These are phyloP conservation scores for Heliconius hermathena DNA, from an alignment of 1,140 invertebrate genomes.

Conservation along the genomic window DNA sequence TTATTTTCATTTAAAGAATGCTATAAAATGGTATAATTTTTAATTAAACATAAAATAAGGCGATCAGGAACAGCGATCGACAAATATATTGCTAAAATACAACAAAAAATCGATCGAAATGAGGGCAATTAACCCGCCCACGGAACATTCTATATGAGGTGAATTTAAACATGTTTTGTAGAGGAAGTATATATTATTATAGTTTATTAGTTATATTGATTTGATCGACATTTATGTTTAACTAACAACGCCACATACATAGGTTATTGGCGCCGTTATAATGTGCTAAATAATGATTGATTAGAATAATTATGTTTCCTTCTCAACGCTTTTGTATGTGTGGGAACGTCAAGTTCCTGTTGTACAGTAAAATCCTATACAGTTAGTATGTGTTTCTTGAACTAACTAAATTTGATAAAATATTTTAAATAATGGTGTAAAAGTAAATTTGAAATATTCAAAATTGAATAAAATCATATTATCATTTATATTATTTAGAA, in stretches of 20 bases:
- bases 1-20: background rate
- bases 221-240: slow-evolving; percentile 28
- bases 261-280: slow-evolving; percentile 33
- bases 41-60: background rate
- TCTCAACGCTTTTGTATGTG: background rate
- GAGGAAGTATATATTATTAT: slow-evolving; percentile 26
- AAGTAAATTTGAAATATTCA: no score
- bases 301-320: background rate
- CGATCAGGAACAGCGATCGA: background rate
- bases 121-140: slow-evolving; percentile 8
- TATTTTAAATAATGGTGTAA: no score
- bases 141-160: slow-evolving; percentile 16
- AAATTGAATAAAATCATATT: no score
- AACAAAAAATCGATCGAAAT: background rate
- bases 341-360: background rate
- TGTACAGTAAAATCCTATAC: background rate
- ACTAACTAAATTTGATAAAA: no score
- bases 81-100: background rate
- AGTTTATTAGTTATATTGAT: slow-evolving; percentile 31
- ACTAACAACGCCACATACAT: slow-evolving; percentile 41
- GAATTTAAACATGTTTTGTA: slow-evolving; percentile 8
- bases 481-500: no score
- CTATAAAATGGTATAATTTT: background rate
- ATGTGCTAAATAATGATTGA: background rate
- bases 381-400: no score